These are phyloP conservation scores for Holacanthella duospinosa DNA, from an alignment of 2,888 invertebrate species.

Conservation along the genomic window DNA sequence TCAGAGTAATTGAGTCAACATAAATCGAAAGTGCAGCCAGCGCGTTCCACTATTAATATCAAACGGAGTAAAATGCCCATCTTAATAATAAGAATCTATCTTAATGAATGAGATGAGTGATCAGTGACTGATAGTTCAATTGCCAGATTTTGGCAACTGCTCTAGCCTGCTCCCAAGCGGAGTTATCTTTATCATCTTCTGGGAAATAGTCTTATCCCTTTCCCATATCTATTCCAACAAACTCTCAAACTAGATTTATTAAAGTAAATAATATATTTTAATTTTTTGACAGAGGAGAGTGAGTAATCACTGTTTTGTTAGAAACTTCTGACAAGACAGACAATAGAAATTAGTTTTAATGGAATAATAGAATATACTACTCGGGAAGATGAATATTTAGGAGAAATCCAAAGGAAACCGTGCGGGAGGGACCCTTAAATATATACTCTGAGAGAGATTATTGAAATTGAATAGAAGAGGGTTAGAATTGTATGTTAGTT, in stretches of 20 bases:
- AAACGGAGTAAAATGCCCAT: background rate
- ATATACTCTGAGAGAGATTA: background rate
- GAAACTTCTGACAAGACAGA: conserved; percentile 9
- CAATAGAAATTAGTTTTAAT: background rate
- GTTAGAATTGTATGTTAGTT: conserved; percentile 4
- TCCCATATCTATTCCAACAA: background rate
- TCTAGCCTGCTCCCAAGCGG: no score
- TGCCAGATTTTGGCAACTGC: no score
- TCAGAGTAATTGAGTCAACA: no score
- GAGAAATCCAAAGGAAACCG: background rate
- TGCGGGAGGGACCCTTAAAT: no score
- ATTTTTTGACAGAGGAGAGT: background rate
- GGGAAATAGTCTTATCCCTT: background rate
- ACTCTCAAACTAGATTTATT: background rate
- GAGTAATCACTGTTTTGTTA: conserved; percentile 2
- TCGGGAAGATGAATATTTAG: background rate
- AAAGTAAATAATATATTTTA: background rate
- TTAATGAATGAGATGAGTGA: background rate
- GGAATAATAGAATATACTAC: background rate
- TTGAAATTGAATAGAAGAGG: conserved; percentile 2
- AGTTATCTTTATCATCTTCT: background rate
- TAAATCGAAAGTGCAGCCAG: no score
- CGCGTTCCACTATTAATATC: no score
- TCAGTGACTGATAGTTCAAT: background rate
- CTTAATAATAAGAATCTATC: background rate